Evolutionary conservation across 2,113 vertebrate species (phyloP).

Genomic region (Otocyon megalotis): DNA sequence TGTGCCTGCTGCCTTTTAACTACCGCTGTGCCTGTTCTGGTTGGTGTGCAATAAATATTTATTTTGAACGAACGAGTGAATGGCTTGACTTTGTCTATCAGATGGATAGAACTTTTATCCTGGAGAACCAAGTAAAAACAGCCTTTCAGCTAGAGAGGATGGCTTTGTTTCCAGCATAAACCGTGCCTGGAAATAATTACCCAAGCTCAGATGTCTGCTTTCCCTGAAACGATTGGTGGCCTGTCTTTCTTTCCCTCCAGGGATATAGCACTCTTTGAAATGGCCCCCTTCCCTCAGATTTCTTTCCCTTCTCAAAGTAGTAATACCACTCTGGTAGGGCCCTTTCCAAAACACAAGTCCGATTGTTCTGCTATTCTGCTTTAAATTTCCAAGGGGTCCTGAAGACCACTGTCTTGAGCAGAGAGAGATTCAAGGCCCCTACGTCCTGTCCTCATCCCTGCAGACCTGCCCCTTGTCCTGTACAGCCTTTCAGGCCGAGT

Average conservation of each 20-base stretch:
- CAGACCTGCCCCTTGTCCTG: background rate
- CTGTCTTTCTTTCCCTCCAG: background rate
- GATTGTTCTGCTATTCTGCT: background rate
- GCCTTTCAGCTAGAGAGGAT: background rate
- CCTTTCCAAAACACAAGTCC: background rate
- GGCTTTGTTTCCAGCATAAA: slow-evolving; percentile 55
- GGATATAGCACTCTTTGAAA: background rate
- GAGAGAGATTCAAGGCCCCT: background rate
- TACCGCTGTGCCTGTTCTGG: background rate
- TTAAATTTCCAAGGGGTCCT: background rate
- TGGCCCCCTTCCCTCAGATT: background rate
- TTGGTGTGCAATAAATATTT: background rate
- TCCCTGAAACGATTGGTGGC: background rate
- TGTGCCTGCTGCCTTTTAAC: too few relatives aligned
- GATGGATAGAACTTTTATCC: background rate
- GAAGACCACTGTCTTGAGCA: background rate
- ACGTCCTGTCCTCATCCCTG: background rate
- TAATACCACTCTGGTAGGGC: background rate
- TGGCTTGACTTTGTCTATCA: background rate
- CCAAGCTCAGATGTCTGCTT: background rate
- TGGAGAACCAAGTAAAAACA: slow-evolving; percentile 30
- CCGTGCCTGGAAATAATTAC: slow-evolving; percentile 64
- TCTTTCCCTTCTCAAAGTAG: background rate
- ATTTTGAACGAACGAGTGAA: background rate
- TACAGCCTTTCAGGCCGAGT: accelerated